Percentiles rank a stretch among this genome's conserved stretches.
These are phyloP conservation scores for Mesoclemmys tuberculata DNA, from an alignment of 2,113 vertebrate species.

Conservation along the genomic window DNA sequence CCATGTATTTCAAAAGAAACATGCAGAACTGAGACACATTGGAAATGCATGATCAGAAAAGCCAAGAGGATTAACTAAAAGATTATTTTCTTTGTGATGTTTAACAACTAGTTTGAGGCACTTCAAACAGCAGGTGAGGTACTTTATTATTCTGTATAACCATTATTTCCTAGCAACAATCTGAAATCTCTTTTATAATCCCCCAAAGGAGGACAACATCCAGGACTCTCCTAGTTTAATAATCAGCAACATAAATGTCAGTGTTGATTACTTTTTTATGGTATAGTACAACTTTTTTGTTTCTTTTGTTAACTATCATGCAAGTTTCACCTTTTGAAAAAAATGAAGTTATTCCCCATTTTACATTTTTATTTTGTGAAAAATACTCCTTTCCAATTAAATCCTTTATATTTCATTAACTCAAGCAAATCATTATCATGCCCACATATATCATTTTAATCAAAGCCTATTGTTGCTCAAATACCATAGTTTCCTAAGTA, in stretches of 20 bases:
- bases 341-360: background rate
- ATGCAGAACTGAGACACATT: background rate
- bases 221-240: background rate
- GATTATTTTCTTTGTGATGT: background rate
- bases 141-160: background rate
- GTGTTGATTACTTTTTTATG: background rate
- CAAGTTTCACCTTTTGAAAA: background rate
- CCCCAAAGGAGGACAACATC: background rate
- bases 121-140: background rate
- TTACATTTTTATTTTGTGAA: background rate
- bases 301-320: background rate
- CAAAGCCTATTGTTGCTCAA: background rate
- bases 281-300: background rate
- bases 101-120: background rate
- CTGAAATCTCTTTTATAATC: background rate
- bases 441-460: background rate
- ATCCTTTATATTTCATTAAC: background rate
- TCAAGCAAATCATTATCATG: background rate
- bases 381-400: background rate
- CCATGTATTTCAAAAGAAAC: background rate
- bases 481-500: background rate
- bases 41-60: background rate
- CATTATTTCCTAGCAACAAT: background rate
- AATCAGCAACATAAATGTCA: background rate
- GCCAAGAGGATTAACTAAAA: background rate